Evolutionary conservation across 2,797 vertebrate species (phyloP).

Genomic region (Pitangus sulphuratus): DNA sequence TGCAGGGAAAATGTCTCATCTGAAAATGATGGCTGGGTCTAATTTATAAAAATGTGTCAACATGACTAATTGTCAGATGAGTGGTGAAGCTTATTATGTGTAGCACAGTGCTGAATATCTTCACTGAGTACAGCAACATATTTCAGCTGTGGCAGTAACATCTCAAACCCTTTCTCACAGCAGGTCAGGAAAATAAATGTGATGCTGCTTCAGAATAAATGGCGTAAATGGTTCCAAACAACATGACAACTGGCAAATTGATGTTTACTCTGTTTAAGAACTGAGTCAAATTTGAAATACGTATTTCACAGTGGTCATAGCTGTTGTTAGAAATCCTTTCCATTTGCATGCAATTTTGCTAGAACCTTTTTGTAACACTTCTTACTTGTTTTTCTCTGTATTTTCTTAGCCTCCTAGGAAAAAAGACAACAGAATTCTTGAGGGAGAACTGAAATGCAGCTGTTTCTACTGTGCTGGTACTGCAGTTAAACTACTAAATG

Average conservation of each 20-base stretch:
- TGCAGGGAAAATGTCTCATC: constrained; percentile 37
- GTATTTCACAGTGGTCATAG: not conserved
- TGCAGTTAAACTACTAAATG: constrained; percentile 43
- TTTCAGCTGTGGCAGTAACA: constrained; percentile 27
- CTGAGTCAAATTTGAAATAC: not conserved
- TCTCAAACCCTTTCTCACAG: constrained; percentile 23
- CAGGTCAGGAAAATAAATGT: constrained; percentile 44
- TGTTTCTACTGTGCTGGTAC: constrained; percentile 32
- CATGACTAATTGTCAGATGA: constrained; percentile 65
- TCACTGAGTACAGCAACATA: not conserved
- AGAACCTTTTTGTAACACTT: not conserved
- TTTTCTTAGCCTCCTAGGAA: constrained; percentile 8
- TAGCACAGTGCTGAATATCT: constrained; percentile 15
- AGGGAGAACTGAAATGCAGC: constrained; percentile 19
- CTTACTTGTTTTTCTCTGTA: not conserved
- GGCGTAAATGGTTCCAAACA: not conserved
- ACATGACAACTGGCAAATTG: not conserved
- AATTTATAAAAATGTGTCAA: constrained; percentile 61
- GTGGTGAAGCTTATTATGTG: constrained; percentile 44
- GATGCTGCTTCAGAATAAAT: constrained; percentile 27
- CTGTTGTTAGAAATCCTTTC: constrained; percentile 1
- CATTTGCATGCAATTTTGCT: not conserved
- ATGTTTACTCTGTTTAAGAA: constrained; percentile 14
- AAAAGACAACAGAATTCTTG: constrained; percentile 14
- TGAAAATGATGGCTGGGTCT: constrained; percentile 25